Conservation (phyloP, 1,140 invertebrate genomes). For the Trachymyrmex cornetzi region DNA sequence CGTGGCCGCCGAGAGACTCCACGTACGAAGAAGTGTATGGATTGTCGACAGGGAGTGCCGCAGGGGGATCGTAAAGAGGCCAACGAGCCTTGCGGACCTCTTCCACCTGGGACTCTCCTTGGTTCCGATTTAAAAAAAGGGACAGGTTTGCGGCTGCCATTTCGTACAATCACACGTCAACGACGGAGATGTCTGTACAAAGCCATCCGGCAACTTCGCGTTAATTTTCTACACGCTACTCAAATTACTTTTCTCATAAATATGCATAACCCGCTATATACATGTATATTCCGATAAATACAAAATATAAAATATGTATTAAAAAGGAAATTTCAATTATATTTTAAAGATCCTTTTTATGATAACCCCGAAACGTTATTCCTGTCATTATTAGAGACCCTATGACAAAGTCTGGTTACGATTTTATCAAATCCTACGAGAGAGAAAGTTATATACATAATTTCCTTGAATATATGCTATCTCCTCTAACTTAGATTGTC, state of each 20-base stretch:
- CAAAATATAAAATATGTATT: constrained; percentile 6
- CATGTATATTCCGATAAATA: too few species aligned
- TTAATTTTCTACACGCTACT: constrained; percentile 54
- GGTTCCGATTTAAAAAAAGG: constrained; percentile 61
- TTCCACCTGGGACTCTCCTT: constrained; percentile 47
- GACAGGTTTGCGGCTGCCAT: constrained; percentile 27
- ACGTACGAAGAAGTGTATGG: constrained; percentile 65
- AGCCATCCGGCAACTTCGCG: constrained; percentile 3
- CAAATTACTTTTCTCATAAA: constrained; percentile 22
- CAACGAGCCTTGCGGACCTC: constrained; percentile 70
- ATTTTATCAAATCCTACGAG: too few species aligned
- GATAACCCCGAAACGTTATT: background rate
- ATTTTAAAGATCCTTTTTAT: background rate
- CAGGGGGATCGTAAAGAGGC: constrained; percentile 77
- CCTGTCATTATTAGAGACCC: background rate
- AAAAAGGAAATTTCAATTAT: background rate
- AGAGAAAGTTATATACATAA: too few species aligned
- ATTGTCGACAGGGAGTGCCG: constrained; percentile 79
- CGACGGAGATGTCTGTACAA: constrained; percentile 7
- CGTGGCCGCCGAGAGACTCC: constrained; percentile 67
- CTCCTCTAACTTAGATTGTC: too few species aligned
- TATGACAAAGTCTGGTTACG: too few species aligned
- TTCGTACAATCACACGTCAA: constrained; percentile 28
- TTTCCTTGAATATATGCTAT: too few species aligned
- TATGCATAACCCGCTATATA: background rate